Percentiles rank a stretch among this genome's conserved stretches.
Conservation (phyloP, 1,140 invertebrate species). For the Bilobella aurantiaca region DNA sequence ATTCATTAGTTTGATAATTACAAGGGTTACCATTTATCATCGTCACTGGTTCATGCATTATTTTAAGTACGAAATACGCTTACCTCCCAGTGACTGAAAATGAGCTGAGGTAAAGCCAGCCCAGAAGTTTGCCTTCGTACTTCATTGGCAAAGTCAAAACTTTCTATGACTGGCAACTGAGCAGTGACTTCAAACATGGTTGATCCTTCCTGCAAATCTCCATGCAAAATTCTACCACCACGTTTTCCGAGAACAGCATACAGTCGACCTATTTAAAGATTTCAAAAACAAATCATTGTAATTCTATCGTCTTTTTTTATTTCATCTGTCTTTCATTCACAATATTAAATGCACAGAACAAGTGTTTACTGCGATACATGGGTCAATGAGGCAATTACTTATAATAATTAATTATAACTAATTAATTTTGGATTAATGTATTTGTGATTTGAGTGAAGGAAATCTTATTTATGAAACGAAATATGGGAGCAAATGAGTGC, state of each 20-base stretch:
- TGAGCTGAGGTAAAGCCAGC: constrained; percentile 82
- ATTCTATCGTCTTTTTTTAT: too few relatives aligned
- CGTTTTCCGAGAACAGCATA: constrained; percentile 82
- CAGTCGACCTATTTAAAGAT: constrained; percentile 62
- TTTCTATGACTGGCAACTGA: constrained; percentile 86
- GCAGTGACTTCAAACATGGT: constrained; percentile 80
- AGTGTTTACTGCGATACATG: too few relatives aligned
- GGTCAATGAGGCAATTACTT: too few relatives aligned
- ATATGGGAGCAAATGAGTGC: too few relatives aligned
- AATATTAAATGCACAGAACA: too few relatives aligned
- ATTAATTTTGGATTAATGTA: too few relatives aligned
- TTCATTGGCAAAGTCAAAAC: constrained; percentile 87
- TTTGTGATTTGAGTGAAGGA: too few relatives aligned
- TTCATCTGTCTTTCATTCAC: too few relatives aligned
- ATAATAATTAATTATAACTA: too few relatives aligned
- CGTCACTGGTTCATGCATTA: too few relatives aligned
- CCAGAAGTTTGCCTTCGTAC: constrained; percentile 90
- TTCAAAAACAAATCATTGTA: neutral
- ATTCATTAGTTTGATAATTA: too few relatives aligned
- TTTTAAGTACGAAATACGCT: constrained; percentile 22
- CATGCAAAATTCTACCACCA: constrained; percentile 75
- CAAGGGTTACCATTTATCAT: neutral
- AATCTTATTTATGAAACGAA: too few relatives aligned
- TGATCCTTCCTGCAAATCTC: constrained; percentile 77
- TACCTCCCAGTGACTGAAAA: constrained; percentile 97